These are phyloP conservation scores for Anas platyrhynchos DNA, from an alignment of 2,113 vertebrate species.

Conservation along the genomic window DNA sequence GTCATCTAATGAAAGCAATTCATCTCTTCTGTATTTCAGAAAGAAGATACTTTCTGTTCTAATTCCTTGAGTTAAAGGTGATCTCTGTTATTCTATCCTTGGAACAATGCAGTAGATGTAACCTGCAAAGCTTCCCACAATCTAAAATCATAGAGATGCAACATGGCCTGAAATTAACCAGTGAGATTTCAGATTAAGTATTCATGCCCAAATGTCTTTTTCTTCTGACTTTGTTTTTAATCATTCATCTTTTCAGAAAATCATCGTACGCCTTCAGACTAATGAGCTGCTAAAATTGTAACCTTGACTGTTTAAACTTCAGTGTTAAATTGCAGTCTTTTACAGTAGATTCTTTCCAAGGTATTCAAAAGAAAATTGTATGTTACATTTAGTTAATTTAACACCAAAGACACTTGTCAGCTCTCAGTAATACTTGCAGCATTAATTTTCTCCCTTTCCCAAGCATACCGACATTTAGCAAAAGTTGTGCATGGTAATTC, in stretches of 20 bases:
- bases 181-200: background rate
- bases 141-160: background rate
- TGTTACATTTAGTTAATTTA: slow-evolving; percentile 27
- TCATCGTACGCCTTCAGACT: slow-evolving; percentile 13
- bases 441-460: slow-evolving; percentile 15
- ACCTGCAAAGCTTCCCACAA: background rate
- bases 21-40: background rate
- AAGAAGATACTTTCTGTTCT: background rate
- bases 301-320: background rate
- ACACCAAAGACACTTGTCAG: background rate
- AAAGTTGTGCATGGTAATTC: background rate
- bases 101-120: background rate
- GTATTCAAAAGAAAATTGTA: slow-evolving; percentile 30
- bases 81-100: background rate
- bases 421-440: background rate
- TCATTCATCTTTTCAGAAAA: slow-evolving; percentile 35
- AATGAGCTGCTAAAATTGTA: slow-evolving; percentile 43
- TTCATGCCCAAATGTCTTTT: background rate
- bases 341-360: background rate
- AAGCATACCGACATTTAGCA: background rate
- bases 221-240: slow-evolving; percentile 38
- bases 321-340: slow-evolving; percentile 31
- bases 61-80: background rate
- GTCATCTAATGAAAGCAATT: background rate
- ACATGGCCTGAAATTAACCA: background rate